A percentile compares a stretch with the other conserved stretches of the same genome.
phyloP scores from a whole-genome alignment of 2,113 vertebrate species.

The Osmerus eperlanus region DNA sequence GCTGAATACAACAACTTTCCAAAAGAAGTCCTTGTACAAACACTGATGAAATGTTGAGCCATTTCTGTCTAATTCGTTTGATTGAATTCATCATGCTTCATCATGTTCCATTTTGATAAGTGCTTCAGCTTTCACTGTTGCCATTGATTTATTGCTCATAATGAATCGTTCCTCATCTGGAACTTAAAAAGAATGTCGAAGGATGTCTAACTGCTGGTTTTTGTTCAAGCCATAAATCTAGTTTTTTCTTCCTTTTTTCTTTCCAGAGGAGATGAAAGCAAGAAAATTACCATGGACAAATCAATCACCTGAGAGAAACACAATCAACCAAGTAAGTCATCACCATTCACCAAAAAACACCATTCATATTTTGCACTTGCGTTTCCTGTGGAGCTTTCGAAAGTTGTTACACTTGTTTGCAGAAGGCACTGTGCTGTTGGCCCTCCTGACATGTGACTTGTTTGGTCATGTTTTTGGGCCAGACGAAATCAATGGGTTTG shows the following conservation, averaged over 20 bases:
- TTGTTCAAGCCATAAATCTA: constrained; percentile 14
- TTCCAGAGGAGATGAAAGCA: constrained; percentile 31
- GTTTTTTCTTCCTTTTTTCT: constrained; percentile 33
- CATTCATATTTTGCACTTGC: background rate
- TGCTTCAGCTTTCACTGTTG: constrained; percentile 6
- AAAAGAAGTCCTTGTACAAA: no score
- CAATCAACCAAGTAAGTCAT: constrained; percentile 49
- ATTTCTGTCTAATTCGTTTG: constrained; percentile 3
- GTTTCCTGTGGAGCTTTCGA: constrained; percentile 29
- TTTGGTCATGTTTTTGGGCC: background rate
- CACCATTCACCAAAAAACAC: background rate
- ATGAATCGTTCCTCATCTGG: background rate
- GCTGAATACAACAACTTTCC: no score
- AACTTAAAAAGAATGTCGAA: background rate
- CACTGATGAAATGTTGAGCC: background rate
- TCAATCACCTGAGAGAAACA: constrained; percentile 18
- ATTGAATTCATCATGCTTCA: background rate
- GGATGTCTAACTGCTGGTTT: constrained; percentile 3
- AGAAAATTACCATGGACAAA: constrained; percentile 12
- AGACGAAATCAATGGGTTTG: background rate
- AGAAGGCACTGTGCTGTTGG: background rate
- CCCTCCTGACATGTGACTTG: background rate
- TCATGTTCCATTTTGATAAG: background rate
- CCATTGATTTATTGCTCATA: background rate
- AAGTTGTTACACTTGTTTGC: background rate